Percentiles rank a stretch among this genome's conserved stretches.
Evolutionary conservation across 2,113 vertebrate species (phyloP).

Genomic region (Hucho hucho): DNA sequence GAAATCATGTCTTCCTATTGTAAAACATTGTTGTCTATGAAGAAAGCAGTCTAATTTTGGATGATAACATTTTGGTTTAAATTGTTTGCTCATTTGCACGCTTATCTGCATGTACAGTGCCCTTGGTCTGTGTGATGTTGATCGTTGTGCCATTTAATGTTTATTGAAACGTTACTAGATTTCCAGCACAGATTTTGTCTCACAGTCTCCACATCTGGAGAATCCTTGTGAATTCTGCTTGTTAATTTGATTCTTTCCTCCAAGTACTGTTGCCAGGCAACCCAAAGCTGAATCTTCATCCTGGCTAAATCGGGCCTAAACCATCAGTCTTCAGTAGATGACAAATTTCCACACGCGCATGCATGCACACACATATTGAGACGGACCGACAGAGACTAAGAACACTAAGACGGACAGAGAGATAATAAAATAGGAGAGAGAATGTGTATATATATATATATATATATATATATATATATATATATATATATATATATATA

Average conservation of each 20-base stretch:
- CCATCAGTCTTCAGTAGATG: background rate
- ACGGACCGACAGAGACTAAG: no score
- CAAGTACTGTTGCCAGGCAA: constrained; percentile 21
- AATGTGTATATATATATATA: no score
- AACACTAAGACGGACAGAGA: no score
- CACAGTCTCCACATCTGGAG: background rate
- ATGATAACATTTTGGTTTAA: background rate
- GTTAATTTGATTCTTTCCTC: background rate
- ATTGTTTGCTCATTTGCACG: background rate
- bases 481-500: no score
- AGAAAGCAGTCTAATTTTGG: background rate
- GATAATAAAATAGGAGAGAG: no score
- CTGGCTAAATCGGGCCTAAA: background rate
- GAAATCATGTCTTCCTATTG: background rate
- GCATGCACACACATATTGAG: background rate
- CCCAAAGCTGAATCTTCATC: constrained; percentile 1
- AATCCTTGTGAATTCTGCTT: background rate
- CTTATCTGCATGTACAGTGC: background rate
- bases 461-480: no score
- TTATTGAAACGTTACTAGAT: background rate
- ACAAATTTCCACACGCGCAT: background rate
- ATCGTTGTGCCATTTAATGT: background rate
- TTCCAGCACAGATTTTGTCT: background rate
- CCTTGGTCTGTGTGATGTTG: background rate
- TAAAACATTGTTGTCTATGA: background rate